These are phyloP conservation scores for Myotis planiceps DNA, from an alignment of 2,797 vertebrate species.

Conservation along the genomic window DNA sequence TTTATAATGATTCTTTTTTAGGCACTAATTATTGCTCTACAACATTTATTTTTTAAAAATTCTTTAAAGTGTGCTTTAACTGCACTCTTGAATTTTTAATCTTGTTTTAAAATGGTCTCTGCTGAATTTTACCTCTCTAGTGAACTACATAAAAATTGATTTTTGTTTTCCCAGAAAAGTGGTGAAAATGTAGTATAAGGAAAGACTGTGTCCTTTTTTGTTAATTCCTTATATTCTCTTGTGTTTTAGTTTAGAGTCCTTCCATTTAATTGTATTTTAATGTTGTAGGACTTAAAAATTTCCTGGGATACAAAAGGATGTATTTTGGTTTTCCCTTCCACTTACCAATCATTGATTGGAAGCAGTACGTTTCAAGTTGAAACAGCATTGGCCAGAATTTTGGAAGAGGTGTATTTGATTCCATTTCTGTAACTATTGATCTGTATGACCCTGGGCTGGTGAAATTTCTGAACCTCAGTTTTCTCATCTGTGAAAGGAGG, in stretches of 20 bases:
- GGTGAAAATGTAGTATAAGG: constrained; percentile 33
- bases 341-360: neutral
- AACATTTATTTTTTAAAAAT: neutral
- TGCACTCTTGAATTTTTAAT: constrained; percentile 47
- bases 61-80: constrained; percentile 43
- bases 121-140: constrained; percentile 30
- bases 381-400: neutral
- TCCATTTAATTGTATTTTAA: constrained; percentile 17
- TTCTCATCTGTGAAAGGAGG: neutral
- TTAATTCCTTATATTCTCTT: neutral
- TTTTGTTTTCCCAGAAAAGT: constrained; percentile 53
- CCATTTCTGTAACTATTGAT: neutral
- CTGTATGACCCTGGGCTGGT: neutral
- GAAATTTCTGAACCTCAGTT: neutral
- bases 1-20: constrained; percentile 39
- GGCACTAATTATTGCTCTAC: neutral
- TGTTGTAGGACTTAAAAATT: neutral
- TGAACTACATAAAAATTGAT: constrained; percentile 13
- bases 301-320: neutral
- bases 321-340: neutral
- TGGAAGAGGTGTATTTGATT: neutral
- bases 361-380: neutral
- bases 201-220: constrained; percentile 3
- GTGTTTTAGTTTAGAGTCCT: neutral
- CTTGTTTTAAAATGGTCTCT: constrained; percentile 49